Conservation (phyloP, 2,888 invertebrate species). For the Cybosia mesomella region DNA sequence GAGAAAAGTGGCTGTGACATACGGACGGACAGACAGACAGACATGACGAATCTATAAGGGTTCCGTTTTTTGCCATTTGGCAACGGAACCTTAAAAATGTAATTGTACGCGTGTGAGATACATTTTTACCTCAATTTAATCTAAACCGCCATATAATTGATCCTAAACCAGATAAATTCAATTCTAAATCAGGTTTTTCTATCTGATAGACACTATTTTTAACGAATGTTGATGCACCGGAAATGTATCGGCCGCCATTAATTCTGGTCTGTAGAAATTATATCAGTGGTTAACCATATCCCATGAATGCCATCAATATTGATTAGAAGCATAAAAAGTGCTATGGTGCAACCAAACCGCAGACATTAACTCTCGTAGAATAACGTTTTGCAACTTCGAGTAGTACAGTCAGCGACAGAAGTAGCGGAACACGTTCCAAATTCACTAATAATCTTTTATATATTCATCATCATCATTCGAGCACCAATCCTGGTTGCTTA, state of each 20-base stretch:
- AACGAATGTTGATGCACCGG: conserved; percentile 29
- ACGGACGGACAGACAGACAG: too few relatives aligned
- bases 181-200: background rate
- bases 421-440: too few relatives aligned
- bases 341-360: background rate
- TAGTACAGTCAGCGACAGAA: background rate
- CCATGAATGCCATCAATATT: conserved; percentile 29
- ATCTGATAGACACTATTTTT: conserved; percentile 20
- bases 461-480: too few relatives aligned
- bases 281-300: conserved; percentile 50
- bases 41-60: too few relatives aligned
- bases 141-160: too few relatives aligned
- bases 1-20: too few relatives aligned
- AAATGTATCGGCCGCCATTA: conserved; percentile 41
- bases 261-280: conserved; percentile 35
- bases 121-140: too few relatives aligned
- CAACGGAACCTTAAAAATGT: too few relatives aligned
- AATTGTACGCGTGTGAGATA: too few relatives aligned
- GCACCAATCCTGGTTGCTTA: too few relatives aligned
- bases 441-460: too few relatives aligned
- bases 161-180: background rate
- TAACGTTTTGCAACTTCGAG: background rate
- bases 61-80: too few relatives aligned
- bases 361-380: background rate
- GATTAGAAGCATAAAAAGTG: conserved; percentile 5